Evolutionary conservation across 2,888 invertebrate genomes (phyloP).

Genomic region (Caenorhabditis sp.): DNA sequence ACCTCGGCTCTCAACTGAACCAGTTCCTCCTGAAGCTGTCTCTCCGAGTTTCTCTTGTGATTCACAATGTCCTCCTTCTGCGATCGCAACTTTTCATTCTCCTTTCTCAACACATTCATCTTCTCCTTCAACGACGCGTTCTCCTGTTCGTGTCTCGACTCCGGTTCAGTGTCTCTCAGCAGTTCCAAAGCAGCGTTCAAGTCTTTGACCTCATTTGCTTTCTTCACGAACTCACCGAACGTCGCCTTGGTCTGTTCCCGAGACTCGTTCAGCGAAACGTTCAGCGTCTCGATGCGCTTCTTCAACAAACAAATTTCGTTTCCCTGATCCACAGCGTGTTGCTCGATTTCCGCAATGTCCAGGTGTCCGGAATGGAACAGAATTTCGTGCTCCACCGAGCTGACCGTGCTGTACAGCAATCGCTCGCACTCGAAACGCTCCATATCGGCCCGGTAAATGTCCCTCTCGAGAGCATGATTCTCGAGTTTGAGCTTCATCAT

Average conservation of each 20-base stretch:
- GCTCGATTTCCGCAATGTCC: neutral
- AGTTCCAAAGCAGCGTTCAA: neutral
- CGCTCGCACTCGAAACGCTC: neutral
- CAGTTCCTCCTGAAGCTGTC: slow-evolving; percentile 5
- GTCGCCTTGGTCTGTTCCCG: neutral
- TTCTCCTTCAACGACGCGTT: slow-evolving; percentile 6
- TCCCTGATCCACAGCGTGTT: neutral
- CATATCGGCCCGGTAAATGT: too few species aligned
- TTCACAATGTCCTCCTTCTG: slow-evolving; percentile 51
- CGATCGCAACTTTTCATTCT: slow-evolving; percentile 21
- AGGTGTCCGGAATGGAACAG: neutral
- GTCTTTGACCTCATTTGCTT: neutral
- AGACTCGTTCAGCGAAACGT: neutral
- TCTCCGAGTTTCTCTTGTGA: slow-evolving; percentile 36
- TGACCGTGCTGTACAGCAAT: neutral
- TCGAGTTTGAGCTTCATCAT: neutral
- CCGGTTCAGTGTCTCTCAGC: neutral
- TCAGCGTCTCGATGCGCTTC: neutral
- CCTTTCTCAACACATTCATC: slow-evolving; percentile 22
- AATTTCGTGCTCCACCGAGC: neutral
- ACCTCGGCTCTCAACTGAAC: neutral
- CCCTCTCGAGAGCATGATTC: neutral
- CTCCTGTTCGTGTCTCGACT: slow-evolving; percentile 18
- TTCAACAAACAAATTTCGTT: neutral
- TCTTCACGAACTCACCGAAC: neutral